Base-by-base conservation (phyloP, 64 coral and sea anemone species). In the Dendrophyllia cribrosa region DNA sequence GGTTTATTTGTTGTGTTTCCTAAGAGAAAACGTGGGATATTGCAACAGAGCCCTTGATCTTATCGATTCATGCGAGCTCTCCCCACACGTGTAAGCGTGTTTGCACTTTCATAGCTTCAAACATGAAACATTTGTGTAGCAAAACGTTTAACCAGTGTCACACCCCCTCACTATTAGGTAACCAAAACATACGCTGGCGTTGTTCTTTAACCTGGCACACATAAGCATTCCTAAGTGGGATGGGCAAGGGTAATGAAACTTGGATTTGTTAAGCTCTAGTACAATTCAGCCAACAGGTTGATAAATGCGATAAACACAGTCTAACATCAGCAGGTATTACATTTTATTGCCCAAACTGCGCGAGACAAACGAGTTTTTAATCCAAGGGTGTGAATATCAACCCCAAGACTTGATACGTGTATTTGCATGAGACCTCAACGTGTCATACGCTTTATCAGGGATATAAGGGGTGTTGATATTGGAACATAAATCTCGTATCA, bases 21-120 rank as follows among this genome's bases (percentile, higher is more conserved):
- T 97, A 97, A 97, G 95, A 91, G 95, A 24, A 97, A 97, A 91
- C 90, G 95, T 97, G 95, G 80, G 62, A 7, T 19, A 21, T 48
- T 66, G 63, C 61, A 44, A 84, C 44, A 50, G 60, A 84, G 11
- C 43, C 10, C 11, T 65, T 84, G 62, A 84, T 72, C 87, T 94
- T 97, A 92, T 97, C 90, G 76, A 91, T 83, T 94, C 83, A 90
- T 78, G 62, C 66, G 13, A 61, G 79, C 49, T 66, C 76, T 91
- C 61, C 63, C 78, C 92, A 94, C 95, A 92, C 90, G 95, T 83
- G 80, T 46, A 67, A 20, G 62, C 92, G 86, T 97, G 89, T 97
- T 94, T 97, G 92, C 77, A 74, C 92, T 83, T 94, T 51, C 74
- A 94, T 89, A 52, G 90, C 79, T 80, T 76, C 48, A 71, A 77